Evolutionary conservation across 1,140 invertebrate species (phyloP).

Genomic region (Galleria mellonella): DNA sequence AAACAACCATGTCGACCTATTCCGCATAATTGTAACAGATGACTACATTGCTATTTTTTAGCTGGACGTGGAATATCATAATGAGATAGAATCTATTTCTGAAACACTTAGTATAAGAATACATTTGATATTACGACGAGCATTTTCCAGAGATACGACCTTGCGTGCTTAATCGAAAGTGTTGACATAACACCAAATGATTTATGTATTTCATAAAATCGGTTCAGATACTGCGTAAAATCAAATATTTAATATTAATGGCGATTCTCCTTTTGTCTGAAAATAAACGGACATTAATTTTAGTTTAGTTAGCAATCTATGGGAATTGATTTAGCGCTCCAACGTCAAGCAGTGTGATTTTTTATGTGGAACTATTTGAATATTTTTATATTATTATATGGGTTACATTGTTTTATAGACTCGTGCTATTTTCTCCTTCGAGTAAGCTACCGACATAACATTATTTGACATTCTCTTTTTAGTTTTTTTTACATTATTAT

Average conservation of each 20-base stretch:
- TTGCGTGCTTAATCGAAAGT: constrained; percentile 64
- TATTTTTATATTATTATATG: too few relatives aligned
- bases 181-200: constrained; percentile 57
- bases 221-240: constrained; percentile 39
- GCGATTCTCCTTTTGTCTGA: constrained; percentile 13
- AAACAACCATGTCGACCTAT: constrained; percentile 3
- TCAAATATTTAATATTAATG: constrained; percentile 41
- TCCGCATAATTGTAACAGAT: constrained; percentile 44
- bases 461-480: too few relatives aligned
- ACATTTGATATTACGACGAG: constrained; percentile 33
- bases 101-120: constrained; percentile 59
- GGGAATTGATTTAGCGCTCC: too few relatives aligned
- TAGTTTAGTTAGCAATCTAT: neutral
- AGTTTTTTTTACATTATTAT: too few relatives aligned
- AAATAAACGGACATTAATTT: neutral
- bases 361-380: too few relatives aligned
- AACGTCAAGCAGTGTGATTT: too few relatives aligned
- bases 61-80: constrained; percentile 45
- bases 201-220: constrained; percentile 34
- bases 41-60: constrained; percentile 62
- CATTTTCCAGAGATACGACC: constrained; percentile 39
- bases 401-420: too few relatives aligned
- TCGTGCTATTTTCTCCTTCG: too few relatives aligned
- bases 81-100: constrained; percentile 59
- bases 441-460: too few relatives aligned